Percentiles rank a stretch among this genome's conserved stretches.
Conservation (phyloP, 2,888 invertebrate genomes). For the Dicyrtoma fusca region DNA sequence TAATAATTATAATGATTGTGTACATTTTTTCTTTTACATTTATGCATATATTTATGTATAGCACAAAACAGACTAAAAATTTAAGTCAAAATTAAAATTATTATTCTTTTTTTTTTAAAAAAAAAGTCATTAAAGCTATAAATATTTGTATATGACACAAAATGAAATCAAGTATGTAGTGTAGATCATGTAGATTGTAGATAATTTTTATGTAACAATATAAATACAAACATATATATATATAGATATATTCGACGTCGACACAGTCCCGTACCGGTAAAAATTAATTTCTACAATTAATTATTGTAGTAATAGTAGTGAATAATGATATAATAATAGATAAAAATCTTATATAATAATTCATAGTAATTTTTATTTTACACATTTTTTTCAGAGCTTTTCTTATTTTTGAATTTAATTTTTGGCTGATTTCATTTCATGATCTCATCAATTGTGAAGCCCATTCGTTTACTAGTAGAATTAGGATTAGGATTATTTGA, state of each 20-base stretch:
- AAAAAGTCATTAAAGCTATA: neutral
- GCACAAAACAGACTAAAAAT: too few relatives aligned
- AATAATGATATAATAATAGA: neutral
- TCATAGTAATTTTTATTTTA: too few relatives aligned
- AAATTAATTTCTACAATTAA: neutral
- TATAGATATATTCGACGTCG: too few relatives aligned
- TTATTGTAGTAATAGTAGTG: neutral
- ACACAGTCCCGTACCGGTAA: too few relatives aligned
- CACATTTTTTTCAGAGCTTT: neutral
- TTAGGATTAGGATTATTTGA: conserved; percentile 6
- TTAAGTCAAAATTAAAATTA: too few relatives aligned
- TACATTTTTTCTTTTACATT: too few relatives aligned
- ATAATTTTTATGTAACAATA: neutral
- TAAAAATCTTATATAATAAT: too few relatives aligned
- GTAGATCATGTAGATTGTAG: too few relatives aligned
- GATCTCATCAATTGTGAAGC: conserved; percentile 88
- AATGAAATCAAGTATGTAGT: neutral
- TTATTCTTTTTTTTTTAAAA: too few relatives aligned
- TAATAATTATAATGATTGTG: too few relatives aligned
- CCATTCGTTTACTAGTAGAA: conserved; percentile 58
- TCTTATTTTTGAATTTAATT: conserved; percentile 9
- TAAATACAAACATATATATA: conserved; percentile 19
- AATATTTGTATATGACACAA: neutral
- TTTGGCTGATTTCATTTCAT: conserved; percentile 69
- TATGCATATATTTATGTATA: too few relatives aligned